Evolutionary conservation across 2,888 invertebrate genomes (phyloP), one percentile per base, ranked within the genome.

Genomic region (Dione vanillae): DNA sequence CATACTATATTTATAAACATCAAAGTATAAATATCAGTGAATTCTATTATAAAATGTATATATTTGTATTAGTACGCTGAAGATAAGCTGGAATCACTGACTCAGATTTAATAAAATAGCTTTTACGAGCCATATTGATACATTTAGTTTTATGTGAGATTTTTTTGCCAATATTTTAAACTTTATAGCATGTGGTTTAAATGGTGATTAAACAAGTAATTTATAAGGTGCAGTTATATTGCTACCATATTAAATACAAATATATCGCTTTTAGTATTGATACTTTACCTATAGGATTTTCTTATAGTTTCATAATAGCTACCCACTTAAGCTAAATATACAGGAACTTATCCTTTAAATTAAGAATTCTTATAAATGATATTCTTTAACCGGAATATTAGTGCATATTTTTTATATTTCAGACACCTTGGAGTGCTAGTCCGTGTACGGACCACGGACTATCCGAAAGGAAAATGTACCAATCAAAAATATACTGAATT

Each of bases 1-100:
- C 65, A 54, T 67, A 70, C 65, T 66, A 66, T 70, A 66, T 74
- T 74, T 66, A 16, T 20, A 43, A 54, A 41, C 27, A 20, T 56
- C 64, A 56, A 43, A 51, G 40, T 58, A 43, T 47, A 56, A 7
- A 37, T 20, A 47, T 37, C 16, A 14, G 51, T 37, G 47, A 58
- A 58, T 37, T 27, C 35, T 45, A 45, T 14, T 58, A 37, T 47
- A 40, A 43, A 47, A n/a, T 65, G 61, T 70, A 41, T 68, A 41
- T 58, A 49, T 67, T 52, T 70, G 47, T 68, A 41, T 66, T 69
- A 54, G 67, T 54, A 65, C 41, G 59, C 64, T 47, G 59, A 68
- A 64, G 16, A 62, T 67, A 70, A 67, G 67, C 45, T 65, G 59
- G 64, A 43, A 49, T 16, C 67, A 71, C 67, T 67, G 70, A 64